Percentiles rank a stretch among this genome's conserved stretches.
Conservation (phyloP, 2,888 invertebrate genomes). For the Coenonympha glycerion region DNA sequence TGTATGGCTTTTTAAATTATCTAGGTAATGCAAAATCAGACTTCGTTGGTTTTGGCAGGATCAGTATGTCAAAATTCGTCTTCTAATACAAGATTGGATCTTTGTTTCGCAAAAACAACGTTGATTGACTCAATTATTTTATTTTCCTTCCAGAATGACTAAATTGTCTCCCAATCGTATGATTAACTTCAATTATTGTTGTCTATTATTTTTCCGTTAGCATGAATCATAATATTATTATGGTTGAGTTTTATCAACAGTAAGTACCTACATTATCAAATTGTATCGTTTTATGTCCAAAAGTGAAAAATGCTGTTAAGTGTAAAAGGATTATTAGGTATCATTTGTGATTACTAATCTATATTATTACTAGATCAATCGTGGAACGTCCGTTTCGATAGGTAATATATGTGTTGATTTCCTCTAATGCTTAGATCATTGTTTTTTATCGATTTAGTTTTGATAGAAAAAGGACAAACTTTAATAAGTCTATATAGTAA, state of each 20-base stretch:
- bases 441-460: no score
- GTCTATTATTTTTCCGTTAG: not conserved
- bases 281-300: not conserved
- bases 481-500: no score
- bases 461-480: no score
- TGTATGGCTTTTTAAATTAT: no score
- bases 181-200: not conserved
- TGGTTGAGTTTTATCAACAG: slow-evolving; percentile 1
- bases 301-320: not conserved
- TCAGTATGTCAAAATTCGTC: no score
- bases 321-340: not conserved
- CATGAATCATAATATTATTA: slow-evolving; percentile 4
- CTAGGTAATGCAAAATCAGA: no score
- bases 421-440: no score
- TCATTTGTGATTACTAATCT: not conserved
- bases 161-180: not conserved
- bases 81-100: no score
- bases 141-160: not conserved
- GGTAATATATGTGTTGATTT: not conserved
- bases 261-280: not conserved
- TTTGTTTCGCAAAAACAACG: not conserved
- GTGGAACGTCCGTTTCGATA: not conserved
- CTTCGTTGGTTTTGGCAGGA: no score
- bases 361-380: not conserved
- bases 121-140: not conserved